These are phyloP conservation scores for Xiphophorus maculatus DNA, from an alignment of 2,113 vertebrate species.

Conservation along the genomic window DNA sequence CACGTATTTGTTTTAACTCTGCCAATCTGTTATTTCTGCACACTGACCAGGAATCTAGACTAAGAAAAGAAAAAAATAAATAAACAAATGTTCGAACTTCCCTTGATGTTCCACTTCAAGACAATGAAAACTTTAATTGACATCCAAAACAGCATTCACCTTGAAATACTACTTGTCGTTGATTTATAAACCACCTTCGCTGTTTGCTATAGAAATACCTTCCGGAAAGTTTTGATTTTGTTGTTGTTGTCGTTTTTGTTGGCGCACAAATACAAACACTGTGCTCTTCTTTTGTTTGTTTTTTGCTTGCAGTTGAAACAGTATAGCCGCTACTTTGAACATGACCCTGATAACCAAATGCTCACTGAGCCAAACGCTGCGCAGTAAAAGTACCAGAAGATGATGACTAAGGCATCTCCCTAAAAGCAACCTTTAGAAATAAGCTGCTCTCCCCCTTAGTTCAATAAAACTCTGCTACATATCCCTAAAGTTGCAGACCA, in stretches of 20 bases:
- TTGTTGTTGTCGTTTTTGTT: background rate
- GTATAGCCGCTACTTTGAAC: conserved; percentile 76
- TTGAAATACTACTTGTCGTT: background rate
- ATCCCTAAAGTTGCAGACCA: background rate
- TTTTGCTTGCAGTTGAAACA: conserved; percentile 42
- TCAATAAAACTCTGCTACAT: conserved; percentile 22
- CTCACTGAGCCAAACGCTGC: conserved; percentile 61
- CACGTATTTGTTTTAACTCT: background rate
- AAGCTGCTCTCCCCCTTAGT: conserved; percentile 40
- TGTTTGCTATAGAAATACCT: background rate
- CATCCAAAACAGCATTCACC: background rate
- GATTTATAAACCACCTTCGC: background rate
- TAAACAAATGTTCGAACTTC: no score
- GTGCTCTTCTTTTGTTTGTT: conserved; percentile 5
- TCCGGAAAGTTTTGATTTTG: background rate
- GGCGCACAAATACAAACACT: background rate
- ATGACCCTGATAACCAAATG: conserved; percentile 80
- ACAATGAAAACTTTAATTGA: background rate
- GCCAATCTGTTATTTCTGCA: background rate
- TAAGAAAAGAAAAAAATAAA: no score
- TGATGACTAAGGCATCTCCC: conserved; percentile 60
- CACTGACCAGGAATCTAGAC: background rate
- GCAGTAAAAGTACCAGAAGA: conserved; percentile 68
- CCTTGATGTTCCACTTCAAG: no score
- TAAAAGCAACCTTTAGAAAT: conserved; percentile 57